Evolutionary conservation across 1,140 invertebrate genomes (phyloP), one percentile per base, ranked within the genome.

Genomic region (Plutomurus gul): DNA sequence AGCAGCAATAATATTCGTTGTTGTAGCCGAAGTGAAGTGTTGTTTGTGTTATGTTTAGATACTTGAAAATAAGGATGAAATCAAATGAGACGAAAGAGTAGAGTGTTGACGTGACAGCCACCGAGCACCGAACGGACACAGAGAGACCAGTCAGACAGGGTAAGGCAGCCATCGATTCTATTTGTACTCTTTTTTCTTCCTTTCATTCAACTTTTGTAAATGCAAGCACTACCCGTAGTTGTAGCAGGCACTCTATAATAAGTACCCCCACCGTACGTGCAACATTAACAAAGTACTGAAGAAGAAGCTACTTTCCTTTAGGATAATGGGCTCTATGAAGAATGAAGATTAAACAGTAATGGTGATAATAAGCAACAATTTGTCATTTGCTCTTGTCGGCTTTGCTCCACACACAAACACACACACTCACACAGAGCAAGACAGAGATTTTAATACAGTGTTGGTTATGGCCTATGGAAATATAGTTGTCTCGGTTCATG

Each of bases 351-450:
- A 65, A n/a, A n/a, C 56, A 33, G 56, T 65, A 65, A 65, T 65
- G 56, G 56, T 65, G 56, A 65, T 65, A 65, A 65, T 65, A 65
- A 65, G 56, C 56, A 65, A 65, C 56, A 65, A 65, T 65, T 65
- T 36, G 56, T 65, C 56, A 65, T 65, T 65, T 65, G 56, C 56
- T 65, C 27, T 65, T 65, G 56, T 65, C 56, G 56, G 56, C 56
- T 33, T n/a, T 10, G 20, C 13, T 30, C 16, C 10, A 13, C 5
- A 33, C 27, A 33, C 36, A 33, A 65, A n/a, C 10, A 13, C 5
- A 33, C 27, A 33, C 36, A 33, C 30, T 18, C n/a, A n/a, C n/a
- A n/a, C n/a, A n/a, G n/a, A n/a, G n/a, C n/a, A 20, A 49, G 46
- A 49, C 7, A 49, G 36, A 30, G 56, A 65, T 65, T 65, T 60